Base-by-base conservation (phyloP, 2,797 vertebrate genomes). In the Cirrhinus molitorella region DNA sequence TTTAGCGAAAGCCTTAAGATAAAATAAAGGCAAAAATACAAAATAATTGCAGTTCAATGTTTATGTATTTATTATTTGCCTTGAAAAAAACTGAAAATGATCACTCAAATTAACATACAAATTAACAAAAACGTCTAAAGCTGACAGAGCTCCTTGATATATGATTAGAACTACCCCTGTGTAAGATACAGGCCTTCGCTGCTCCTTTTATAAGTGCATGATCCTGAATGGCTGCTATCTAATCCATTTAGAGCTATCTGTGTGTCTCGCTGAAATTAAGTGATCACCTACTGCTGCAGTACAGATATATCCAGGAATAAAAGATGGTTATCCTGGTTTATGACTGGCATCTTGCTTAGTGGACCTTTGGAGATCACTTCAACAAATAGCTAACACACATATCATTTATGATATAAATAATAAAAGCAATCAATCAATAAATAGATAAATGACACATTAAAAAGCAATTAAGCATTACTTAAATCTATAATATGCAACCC, bases 311-410 rank as follows among this genome's bases (percentile, higher is more conserved):
- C 43, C 19, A 67, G 31, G 9, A 47, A 68, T 53, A 40, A 70
- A 79, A 66, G 21, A 79, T 67, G 63, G 17, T 53, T 79, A 79
- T 66, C 45, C 34, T 80, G 37, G 49, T 68, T 80, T 68, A 67
- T 77, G 23, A 77, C 11, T 21, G 17, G 17, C 43, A 45, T 63
- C 40, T 55, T 40, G 49, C 19, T 55, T 55, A 14, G 34, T 43
- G 34, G 49, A 65, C 34, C 10, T 72, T 61, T 72, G 25, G 53
- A 57, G 10, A 73, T 12, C 19, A 49, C 28, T 49, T 40, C 70
- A 65, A 28, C 40, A 77, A 47, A 47, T 45, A 40, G 37, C 37
- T 40, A 45, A 63, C 37, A 45, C 4, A 19, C 55, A 59, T 4
- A 28, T 61, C 16, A 72, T 51, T 14, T 23, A 74, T 74, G 51